Evolutionary conservation across 2,797 vertebrate species (phyloP).

Genomic region (Mastacembelus armatus): DNA sequence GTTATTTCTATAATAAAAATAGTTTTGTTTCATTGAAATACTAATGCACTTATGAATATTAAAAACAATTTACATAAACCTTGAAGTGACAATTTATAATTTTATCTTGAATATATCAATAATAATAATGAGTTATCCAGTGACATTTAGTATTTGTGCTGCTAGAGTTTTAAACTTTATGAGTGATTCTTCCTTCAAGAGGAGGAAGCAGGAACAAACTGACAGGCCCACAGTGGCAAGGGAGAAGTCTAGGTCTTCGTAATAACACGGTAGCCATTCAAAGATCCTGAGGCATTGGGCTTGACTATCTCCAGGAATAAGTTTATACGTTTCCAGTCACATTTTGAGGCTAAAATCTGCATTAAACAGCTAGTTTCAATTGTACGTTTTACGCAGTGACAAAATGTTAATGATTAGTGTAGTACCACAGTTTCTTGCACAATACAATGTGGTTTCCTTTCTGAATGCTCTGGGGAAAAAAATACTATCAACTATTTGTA

Average conservation of each 20-base stretch:
- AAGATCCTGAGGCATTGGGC: neutral
- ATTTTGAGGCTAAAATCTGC: conserved; percentile 26
- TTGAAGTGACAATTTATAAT: neutral
- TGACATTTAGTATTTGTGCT: neutral
- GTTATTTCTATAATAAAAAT: conserved; percentile 2
- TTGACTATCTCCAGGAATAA: conserved; percentile 10
- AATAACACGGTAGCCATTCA: neutral
- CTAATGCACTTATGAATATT: neutral
- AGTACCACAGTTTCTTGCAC: conserved; percentile 51
- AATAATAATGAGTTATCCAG: neutral
- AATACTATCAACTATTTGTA: conserved; percentile 45
- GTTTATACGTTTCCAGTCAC: conserved; percentile 4
- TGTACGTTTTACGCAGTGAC: conserved; percentile 39
- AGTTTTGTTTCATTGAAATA: neutral
- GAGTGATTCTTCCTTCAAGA: no score
- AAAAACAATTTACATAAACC: neutral
- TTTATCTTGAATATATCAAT: neutral
- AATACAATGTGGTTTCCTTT: conserved; percentile 49
- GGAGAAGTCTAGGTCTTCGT: neutral
- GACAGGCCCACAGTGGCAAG: neutral
- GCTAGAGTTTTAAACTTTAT: no score
- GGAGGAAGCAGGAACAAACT: neutral
- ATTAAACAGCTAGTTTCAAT: conserved; percentile 30
- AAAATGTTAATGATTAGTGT: conserved; percentile 48
- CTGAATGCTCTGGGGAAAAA: conserved; percentile 59